phyloP scores from a whole-genome alignment of 2,113 vertebrate species.

The Saguinus midas region DNA sequence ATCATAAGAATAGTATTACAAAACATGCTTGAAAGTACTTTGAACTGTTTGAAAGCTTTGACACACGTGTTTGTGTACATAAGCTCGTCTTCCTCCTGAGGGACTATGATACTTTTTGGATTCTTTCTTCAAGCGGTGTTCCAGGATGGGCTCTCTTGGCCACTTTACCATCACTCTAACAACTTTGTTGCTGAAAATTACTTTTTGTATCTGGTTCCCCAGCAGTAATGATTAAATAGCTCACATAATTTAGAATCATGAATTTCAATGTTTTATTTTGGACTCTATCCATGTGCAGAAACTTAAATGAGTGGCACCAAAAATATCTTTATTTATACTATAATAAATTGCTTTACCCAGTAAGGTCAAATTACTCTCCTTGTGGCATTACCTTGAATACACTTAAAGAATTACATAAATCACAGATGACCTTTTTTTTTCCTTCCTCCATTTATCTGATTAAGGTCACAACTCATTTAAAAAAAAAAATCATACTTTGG shows the following conservation, averaged over 20 bases:
- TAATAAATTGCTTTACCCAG: slow-evolving; percentile 41
- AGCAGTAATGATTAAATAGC: slow-evolving; percentile 9
- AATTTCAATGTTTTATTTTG: slow-evolving; percentile 65
- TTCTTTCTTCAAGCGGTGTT: neutral
- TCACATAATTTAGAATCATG: slow-evolving; percentile 43
- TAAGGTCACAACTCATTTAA: slow-evolving; percentile 29
- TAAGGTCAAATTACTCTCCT: slow-evolving; percentile 38
- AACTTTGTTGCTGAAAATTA: neutral
- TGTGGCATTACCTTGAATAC: slow-evolving; percentile 37
- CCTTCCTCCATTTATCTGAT: slow-evolving; percentile 41
- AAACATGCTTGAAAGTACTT: neutral
- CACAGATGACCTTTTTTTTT: neutral
- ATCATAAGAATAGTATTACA: neutral
- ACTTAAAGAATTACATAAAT: slow-evolving; percentile 56
- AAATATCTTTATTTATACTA: slow-evolving; percentile 56
- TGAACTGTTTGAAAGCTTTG: neutral
- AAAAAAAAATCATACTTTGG: neutral
- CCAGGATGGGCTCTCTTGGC: neutral
- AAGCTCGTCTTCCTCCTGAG: neutral
- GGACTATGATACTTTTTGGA: neutral
- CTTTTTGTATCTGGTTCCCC: neutral
- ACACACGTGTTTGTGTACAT: neutral
- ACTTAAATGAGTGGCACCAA: slow-evolving; percentile 34
- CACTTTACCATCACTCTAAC: neutral
- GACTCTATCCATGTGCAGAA: neutral